Evolutionary conservation across 2,888 invertebrate species (phyloP), one percentile per base, ranked within the genome.

Genomic region (Charanyca ferruginea): DNA sequence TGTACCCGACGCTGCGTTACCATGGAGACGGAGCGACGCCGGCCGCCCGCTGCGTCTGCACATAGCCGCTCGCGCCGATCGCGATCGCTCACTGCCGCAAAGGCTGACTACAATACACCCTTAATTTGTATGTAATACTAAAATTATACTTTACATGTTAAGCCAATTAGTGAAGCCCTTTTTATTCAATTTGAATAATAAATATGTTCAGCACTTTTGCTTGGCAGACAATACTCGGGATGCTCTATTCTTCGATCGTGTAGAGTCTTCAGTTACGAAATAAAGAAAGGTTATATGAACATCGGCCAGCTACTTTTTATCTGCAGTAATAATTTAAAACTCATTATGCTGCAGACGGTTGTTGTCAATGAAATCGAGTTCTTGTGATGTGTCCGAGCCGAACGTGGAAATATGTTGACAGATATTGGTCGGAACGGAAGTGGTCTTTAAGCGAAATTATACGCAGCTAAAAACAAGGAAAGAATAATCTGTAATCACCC

Each of bases 341-440:
- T 94, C 93, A 95, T 95, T 95, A 95, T 92, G 87, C 91, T 90
- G 89, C 90, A 90, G 90, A 90, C 91, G 90, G 87, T 89, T 88
- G 91, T 90, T 91, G 94, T 94, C 94, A 94, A 94, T 94, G 94
- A 91, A 93, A 95, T 92, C 94, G 87, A 92, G 94, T 94, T 94
- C 94, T 95, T 95, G 93, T 94, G 94, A 95, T 94, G 94, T 91
- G 89, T 90, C 88, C 87, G 86, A 89, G 83, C 89, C 90, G 91
- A 90, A 93, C 91, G 91, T 94, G 94, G 92, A 94, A 94, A 93
- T 93, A 94, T 93, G 93, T 92, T 94, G 94, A 94, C 94, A 94
- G 93, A 94, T 94, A 94, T 94, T 94, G 94, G 89, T 89, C 93
- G 90, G 86, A 87, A 89, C 94, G 95, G 95, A 94, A 95, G 93